phyloP scores from a whole-genome alignment of 2,797 vertebrate species.

The Coilia nasus region DNA sequence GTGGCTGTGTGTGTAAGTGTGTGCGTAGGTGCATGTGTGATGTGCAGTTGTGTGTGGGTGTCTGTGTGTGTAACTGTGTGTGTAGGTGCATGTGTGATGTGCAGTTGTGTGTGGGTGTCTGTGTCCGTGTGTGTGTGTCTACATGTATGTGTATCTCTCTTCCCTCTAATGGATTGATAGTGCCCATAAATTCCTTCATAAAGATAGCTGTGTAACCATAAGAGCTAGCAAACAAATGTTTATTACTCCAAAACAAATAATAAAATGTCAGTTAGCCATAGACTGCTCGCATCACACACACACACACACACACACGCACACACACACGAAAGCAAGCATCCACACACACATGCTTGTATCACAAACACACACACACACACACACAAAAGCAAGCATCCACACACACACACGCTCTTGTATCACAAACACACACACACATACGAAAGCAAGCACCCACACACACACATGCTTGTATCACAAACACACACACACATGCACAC shows the following conservation, averaged over 20 bases:
- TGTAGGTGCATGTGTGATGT: background rate
- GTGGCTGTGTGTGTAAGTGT: background rate
- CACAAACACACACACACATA: background rate
- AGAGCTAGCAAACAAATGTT: constrained; percentile 44
- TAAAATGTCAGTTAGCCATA: constrained; percentile 33
- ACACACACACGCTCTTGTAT: background rate
- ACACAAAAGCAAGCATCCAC: too few species aligned
- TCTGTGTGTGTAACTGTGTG: background rate
- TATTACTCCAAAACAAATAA: constrained; percentile 39
- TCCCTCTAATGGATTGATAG: constrained; percentile 49
- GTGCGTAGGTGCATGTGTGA: background rate
- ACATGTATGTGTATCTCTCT: constrained; percentile 18
- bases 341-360: background rate
- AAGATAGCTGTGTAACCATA: constrained; percentile 39
- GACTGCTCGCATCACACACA: background rate
- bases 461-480: background rate
- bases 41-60: background rate
- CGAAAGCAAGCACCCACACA: too few species aligned
- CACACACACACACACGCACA: background rate
- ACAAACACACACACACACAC: background rate
- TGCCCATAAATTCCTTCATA: constrained; percentile 48
- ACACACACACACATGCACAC: background rate
- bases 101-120: background rate
- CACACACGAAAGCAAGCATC: background rate
- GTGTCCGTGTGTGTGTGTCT: constrained; percentile 21